A percentile compares a stretch with the other conserved stretches of the same genome.
phyloP scores from a whole-genome alignment of 1,140 invertebrate genomes.

The Phortica variegata region DNA sequence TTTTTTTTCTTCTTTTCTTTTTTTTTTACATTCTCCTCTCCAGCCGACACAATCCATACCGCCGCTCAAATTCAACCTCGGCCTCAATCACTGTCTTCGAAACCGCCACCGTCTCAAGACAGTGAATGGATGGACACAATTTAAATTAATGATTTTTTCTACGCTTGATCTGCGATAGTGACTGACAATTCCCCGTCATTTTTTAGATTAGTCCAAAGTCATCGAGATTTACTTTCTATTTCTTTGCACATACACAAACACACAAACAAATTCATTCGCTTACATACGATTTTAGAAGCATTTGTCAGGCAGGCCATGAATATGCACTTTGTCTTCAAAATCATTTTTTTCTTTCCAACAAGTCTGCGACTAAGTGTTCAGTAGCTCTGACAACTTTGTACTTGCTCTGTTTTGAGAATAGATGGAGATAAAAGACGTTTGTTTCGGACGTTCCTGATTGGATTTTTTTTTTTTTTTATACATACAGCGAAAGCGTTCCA shows the following conservation, averaged over 20 bases:
- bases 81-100: conserved; percentile 6
- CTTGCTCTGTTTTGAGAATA: neutral
- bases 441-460: conserved; percentile 5
- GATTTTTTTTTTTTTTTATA: conserved; percentile 5
- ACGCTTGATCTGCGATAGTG: conserved; percentile 53
- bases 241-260: conserved; percentile 23
- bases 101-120: neutral
- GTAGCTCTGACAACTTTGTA: conserved; percentile 1
- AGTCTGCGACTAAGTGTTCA: neutral
- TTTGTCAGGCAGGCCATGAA: conserved; percentile 31
- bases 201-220: conserved; percentile 47
- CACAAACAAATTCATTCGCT: neutral
- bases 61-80: neutral
- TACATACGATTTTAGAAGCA: conserved; percentile 6
- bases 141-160: conserved; percentile 55
- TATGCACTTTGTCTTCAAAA: conserved; percentile 43
- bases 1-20: too few species aligned
- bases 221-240: conserved; percentile 49
- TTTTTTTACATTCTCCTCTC: too few species aligned
- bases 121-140: conserved; percentile 46
- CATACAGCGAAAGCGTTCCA: too few species aligned
- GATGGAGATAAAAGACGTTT: conserved; percentile 18
- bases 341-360: too few species aligned
- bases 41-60: conserved; percentile 1
- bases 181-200: conserved; percentile 51